Base-by-base conservation (phyloP, 1,140 invertebrate genomes). In the Trichomalopsis sarcophagae region DNA sequence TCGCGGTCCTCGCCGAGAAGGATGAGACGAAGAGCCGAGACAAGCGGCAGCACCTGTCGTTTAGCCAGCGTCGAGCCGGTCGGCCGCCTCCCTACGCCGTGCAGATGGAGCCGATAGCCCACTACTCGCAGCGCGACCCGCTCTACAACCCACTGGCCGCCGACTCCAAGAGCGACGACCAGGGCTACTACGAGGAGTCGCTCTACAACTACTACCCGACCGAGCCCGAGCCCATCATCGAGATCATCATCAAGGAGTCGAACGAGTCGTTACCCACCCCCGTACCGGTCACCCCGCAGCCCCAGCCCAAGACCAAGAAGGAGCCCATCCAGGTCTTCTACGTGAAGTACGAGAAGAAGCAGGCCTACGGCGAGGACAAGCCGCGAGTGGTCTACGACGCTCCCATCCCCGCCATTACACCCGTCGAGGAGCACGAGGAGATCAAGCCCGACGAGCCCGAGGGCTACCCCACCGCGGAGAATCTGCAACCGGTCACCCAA, bases 161-260 rank as follows among this genome's bases (percentile, higher is more conserved):
- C 30, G 91, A 94, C 36, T 88, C 92, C 2, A 94, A 95, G 84
- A 91, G 86, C 55, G 93, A 94, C 77, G 95, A 96, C 81, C 82
- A 94, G 82, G 76, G 47, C 14, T 87, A 85, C 36, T 91, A 92
- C 81, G 92, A 93, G 0, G 92, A 93, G 1, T 75, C 85, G 0
- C 81, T 89, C 0, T 92, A 94, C 44, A 94, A 92, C 88, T 94
- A 96, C 84, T 96, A 97, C 89, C 93, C 95, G 11, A 96, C 96
- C 87, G 96, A 97, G 82, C 97, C 97, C 0, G 97, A 98, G 90
- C 97, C 97, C 17, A 98, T 98, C 74, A 98, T 98, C 85, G 97
- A 98, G 92, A 98, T 97, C 86, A 98, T 98, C 81, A 97, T 98
- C 77, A 97, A 97, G 89, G 97, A 98, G 91, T 97, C 97, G 0